Evolutionary conservation across 2,888 invertebrate genomes (phyloP), one percentile per base, ranked within the genome.

Genomic region (Lasiommata megera): DNA sequence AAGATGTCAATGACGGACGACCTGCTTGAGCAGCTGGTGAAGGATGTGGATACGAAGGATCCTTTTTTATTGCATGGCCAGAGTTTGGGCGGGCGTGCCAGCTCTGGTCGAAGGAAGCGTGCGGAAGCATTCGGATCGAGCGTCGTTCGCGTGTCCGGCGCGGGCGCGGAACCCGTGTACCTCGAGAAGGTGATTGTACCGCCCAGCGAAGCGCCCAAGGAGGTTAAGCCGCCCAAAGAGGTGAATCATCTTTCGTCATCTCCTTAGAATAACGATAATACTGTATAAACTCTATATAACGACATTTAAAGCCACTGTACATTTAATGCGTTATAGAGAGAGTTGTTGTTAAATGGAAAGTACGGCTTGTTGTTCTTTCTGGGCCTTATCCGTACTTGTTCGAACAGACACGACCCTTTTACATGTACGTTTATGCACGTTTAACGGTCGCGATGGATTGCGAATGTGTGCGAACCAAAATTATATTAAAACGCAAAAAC

Each of bases 31-130:
- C 74, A 78, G 56, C 61, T 83, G 29, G 79, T 78, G 40, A 72
- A 71, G 62, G 71, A 71, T 37, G 80, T 73, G 50, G 82, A 80
- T 58, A 73, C 60, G 38, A 78, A 79, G 71, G 84, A 80, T 70
- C 72, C 84, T 88, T 89, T 89, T 89, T 89, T 89, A 89, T 87
- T 70, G 68, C 80, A 76, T 69, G 73, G 88, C 86, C 88, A 81
- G 88, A 79, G 88, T 74, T 68, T 72, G 79, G 78, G 73, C 64
- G 84, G 81, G 84, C 86, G 84, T 67, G 73, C 76, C 76, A 74
- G 76, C 85, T 80, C 88, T 85, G 87, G 87, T 84, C 74, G 69
- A 63, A 69, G 67, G 66, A 72, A 72, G 65, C 69, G 63, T 70
- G 68, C 71, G 73, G 79, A 76, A 40, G 58, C 73, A 65, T 77